Evolutionary conservation across 2,888 invertebrate genomes (phyloP), one percentile per base, ranked within the genome.

Genomic region (Spisula subtruncata): DNA sequence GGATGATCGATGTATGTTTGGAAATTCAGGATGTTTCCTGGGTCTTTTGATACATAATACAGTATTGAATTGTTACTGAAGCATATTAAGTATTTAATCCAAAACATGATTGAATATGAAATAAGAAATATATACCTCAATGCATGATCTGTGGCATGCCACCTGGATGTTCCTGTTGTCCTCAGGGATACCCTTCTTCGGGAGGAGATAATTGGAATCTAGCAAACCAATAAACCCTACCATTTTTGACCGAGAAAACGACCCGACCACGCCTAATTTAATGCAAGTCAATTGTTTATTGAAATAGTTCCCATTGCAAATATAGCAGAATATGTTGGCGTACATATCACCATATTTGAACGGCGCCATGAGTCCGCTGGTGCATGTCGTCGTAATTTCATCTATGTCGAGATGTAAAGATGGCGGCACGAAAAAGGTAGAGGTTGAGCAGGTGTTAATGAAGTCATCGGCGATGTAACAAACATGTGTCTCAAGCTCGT

Each of bases 401-500:
- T 66, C 60, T 66, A 25, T 66, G 60, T 66, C 20, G 8, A 25
- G 5, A 6, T 66, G 6, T 25, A 66, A 0, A 66, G 5, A 25
- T 0, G n/a, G 0, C 6, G 12, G n/a, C 25, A n/a, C 60, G 1
- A 25, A 41, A 41, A 5, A 41, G 8, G 2, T 41, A 2, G 41
- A 66, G 25, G 20, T 10, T 12, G n/a, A n/a, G 25, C 60, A 66
- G 25, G 60, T 66, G 5, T 66, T 25, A 66, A 66, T 66, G 60
- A 66, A 66, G 5, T 66, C 60, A 25, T 66, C 60, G 25, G n/a
- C 25, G 25, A 25, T 66, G 25, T 25, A 66, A 25, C 60, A 66
- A 66, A 66, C 25, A 66, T 66, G 60, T 25, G 60, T n/a, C 10
- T 66, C 60, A 66, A 66, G 25, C n/a, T 66, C 60, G n/a, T 66